Base-by-base conservation (phyloP, 2,113 vertebrate species). In the Vidua macroura region DNA sequence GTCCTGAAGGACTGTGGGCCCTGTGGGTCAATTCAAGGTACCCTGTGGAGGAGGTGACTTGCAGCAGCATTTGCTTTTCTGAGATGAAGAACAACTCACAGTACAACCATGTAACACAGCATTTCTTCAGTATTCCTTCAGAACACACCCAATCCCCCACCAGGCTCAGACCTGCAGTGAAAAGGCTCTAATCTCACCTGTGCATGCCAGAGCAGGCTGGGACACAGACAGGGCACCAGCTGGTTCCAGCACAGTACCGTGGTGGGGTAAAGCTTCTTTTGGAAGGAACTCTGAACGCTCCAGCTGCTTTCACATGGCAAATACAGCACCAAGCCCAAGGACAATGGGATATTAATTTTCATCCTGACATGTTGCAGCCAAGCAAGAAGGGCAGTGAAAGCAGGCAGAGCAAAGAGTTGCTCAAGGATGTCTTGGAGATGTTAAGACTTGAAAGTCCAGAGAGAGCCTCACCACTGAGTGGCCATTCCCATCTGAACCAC, bases 141-240 rank as follows among this genome's bases (percentile, higher is more conserved):
- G 60, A 85, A 76, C 35, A 73, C 46, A 51, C 7, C 31, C 9
- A 28, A 17, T 52, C 10, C 5, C 4, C 31, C 66, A 41, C 16
- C 63, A 69, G 66, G 73, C 41, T 27, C 23, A 67, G 67, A 44
- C 13, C 66, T 55, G 70, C 66, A 55, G 20, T 33, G 63, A 24
- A 91, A 58, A 63, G 21, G 48, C 68, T 88, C 83, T 51, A 13
- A 64, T 58, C 63, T 76, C 86, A 82, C 67, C 89, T 37, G 27
- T 39, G 35, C 78, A 6, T 59, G 85, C 77, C 88, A 74, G 83
- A 88, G 87, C 88, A 90, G 88, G 86, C 83, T 92, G 72, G 72
- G 35, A 59, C 7, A 17, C 66, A 55, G 43, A 5, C 10, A 3
- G 44, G 69, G 74, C 88, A 83, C 39, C 16, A 3, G 3, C 1